Evolutionary conservation across 1,140 invertebrate genomes (phyloP).

Genomic region (Grapholita molesta): DNA sequence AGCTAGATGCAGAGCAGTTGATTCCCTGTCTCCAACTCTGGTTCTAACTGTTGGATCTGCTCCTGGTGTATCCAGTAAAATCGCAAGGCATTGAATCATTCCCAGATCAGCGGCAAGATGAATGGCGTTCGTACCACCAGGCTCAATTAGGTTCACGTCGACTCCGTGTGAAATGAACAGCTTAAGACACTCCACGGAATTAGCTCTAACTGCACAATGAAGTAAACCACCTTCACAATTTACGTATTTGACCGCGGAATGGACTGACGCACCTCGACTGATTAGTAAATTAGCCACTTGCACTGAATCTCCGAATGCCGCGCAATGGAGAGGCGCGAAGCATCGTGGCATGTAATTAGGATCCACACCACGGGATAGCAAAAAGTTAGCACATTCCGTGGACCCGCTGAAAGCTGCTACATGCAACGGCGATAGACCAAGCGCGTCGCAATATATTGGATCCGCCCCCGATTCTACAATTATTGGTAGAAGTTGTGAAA

Average conservation of each 20-base stretch:
- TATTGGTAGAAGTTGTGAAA: constrained; percentile 80
- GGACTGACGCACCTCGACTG: constrained; percentile 81
- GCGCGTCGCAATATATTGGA: constrained; percentile 82
- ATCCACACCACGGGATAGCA: constrained; percentile 83
- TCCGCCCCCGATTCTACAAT: constrained; percentile 83
- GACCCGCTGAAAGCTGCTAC: constrained; percentile 88
- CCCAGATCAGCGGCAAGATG: constrained; percentile 88
- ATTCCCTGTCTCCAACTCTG: constrained; percentile 82
- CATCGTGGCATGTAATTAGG: constrained; percentile 83
- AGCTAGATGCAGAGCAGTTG: constrained; percentile 88
- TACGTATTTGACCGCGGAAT: constrained; percentile 78
- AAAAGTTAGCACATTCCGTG: constrained; percentile 82
- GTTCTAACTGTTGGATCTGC: constrained; percentile 81
- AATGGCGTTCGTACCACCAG: constrained; percentile 85
- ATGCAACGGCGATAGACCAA: constrained; percentile 85
- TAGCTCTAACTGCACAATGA: constrained; percentile 87
- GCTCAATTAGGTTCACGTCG: constrained; percentile 83
- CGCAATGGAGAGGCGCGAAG: constrained; percentile 88
- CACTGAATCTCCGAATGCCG: constrained; percentile 87
- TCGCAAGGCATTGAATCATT: constrained; percentile 82
- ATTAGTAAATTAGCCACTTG: constrained; percentile 86
- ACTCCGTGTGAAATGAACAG: constrained; percentile 85
- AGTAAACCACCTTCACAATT: constrained; percentile 87
- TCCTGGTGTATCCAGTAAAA: constrained; percentile 83
- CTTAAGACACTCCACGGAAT: constrained; percentile 85